Evolutionary conservation across 2,797 vertebrate genomes (phyloP).

Genomic region (Sparus aurata): DNA sequence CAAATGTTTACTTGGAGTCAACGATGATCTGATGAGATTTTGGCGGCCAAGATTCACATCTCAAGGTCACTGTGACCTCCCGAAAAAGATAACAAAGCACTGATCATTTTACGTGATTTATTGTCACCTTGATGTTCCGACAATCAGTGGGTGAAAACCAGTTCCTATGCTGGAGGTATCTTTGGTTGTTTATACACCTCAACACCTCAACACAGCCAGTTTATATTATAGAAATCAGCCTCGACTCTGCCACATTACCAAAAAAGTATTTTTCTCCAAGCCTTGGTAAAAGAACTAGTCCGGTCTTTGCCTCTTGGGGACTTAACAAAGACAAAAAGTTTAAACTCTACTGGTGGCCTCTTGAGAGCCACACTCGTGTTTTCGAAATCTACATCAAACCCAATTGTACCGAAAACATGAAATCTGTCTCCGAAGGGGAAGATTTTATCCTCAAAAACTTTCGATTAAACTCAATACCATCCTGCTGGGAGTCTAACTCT

Average conservation of each 20-base stretch:
- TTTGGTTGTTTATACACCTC: not conserved
- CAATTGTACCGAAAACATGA: conserved; percentile 10
- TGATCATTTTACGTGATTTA: not conserved
- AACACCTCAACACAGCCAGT: not conserved
- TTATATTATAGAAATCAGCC: not conserved
- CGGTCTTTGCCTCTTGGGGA: conserved; percentile 12
- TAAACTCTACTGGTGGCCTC: conserved; percentile 5
- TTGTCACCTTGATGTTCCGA: not conserved
- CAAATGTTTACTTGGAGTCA: no score
- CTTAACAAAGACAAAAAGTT: conserved; percentile 11
- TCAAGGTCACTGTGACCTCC: no score
- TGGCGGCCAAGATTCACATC: no score
- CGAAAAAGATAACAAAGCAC: no score
- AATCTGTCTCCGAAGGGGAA: conserved; percentile 3
- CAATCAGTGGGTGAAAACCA: not conserved
- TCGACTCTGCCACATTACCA: not conserved
- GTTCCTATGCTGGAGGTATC: not conserved
- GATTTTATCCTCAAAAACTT: conserved; percentile 27
- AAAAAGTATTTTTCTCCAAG: conserved; percentile 21
- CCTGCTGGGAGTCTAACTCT: conserved; percentile 25
- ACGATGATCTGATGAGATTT: no score
- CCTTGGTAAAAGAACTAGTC: conserved; percentile 22
- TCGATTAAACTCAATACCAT: conserved; percentile 8
- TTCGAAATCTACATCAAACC: conserved; percentile 11
- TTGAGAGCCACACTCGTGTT: conserved; percentile 35